Evolutionary conservation across 2,113 vertebrate species (phyloP).

Genomic region (Stictonetta naevosa): DNA sequence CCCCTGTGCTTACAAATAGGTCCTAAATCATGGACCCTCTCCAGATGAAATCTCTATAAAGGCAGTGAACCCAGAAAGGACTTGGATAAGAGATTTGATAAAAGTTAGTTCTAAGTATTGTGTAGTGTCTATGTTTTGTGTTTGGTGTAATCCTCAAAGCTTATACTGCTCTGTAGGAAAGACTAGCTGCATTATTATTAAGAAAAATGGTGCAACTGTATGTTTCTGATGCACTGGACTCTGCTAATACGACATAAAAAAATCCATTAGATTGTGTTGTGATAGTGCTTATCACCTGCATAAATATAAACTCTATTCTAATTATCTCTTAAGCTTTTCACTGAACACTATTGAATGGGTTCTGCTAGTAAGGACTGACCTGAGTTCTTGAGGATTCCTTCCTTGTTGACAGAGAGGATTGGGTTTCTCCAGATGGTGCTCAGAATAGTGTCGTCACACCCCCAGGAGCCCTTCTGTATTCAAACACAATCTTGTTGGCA

Average conservation of each 20-base stretch:
- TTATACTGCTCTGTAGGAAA: slow-evolving; percentile 16
- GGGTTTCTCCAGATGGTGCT: background rate
- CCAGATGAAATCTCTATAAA: slow-evolving; percentile 39
- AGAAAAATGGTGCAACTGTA: background rate
- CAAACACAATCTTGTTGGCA: background rate
- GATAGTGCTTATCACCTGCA: background rate
- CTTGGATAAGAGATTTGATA: background rate
- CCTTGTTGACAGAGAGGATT: background rate
- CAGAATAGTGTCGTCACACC: background rate
- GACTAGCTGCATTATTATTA: slow-evolving; percentile 10
- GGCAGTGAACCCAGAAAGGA: background rate
- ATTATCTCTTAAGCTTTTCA: background rate
- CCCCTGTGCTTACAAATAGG: background rate
- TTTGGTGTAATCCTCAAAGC: slow-evolving; percentile 11
- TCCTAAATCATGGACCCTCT: background rate
- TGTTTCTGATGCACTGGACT: background rate
- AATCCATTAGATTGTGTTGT: background rate
- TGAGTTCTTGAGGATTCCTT: background rate
- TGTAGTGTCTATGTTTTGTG: background rate
- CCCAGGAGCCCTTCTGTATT: background rate
- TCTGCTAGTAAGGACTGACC: background rate
- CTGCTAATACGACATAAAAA: slow-evolving; percentile 37
- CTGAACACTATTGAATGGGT: background rate
- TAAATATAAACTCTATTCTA: background rate
- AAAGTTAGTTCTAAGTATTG: slow-evolving; percentile 19